Evolutionary conservation across 2,888 invertebrate genomes (phyloP), one percentile per base, ranked within the genome.

Genomic region (Oscheius sp.): DNA sequence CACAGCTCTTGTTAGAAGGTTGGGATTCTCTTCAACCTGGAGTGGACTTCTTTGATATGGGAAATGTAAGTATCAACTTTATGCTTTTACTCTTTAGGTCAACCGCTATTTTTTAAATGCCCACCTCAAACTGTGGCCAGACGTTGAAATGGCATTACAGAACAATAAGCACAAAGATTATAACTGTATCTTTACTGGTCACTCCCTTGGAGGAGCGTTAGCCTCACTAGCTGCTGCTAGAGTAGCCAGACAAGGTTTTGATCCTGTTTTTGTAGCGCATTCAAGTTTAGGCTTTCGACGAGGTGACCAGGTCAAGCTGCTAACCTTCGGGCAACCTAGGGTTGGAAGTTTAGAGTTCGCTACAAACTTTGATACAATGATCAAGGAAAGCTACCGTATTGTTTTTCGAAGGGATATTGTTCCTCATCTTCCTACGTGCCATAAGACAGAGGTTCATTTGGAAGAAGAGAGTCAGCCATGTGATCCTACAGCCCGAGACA

Each of bases 251-350:
- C 77, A 81, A 61, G 74, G 74, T 62, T 22, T 26, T 41, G 28
- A 49, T 8, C 12, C 8, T 14, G 36, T 50, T 20, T 51, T 26
- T 51, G 33, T 38, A 26, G 14, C 26, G 26, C 20, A 6, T 12
- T 32, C 51, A 5, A 51, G n/a, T 59, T n/a, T 38, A 71, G 71
- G 72, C 2, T 73, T 38, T 32, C 68, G 74, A 9, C 44, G 56
- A 9, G 68, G 79, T 22, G 38, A 71, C 8, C 68, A 69, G 28
- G 68, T 83, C 28, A 71, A 72, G 54, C 62, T 82, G 1, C 72
- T 80, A 61, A 83, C 82, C 1, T 84, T 82, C 69, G 84, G 84
- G 0, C 78, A 84, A 57, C 84, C 84, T 2, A 70, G 84, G 9
- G 82, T 84, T 33, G 84, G 84, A 8, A 80, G 69, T 20, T 50